Conservation (phyloP, 2,113 vertebrate genomes). For the Eublepharis macularius region DNA sequence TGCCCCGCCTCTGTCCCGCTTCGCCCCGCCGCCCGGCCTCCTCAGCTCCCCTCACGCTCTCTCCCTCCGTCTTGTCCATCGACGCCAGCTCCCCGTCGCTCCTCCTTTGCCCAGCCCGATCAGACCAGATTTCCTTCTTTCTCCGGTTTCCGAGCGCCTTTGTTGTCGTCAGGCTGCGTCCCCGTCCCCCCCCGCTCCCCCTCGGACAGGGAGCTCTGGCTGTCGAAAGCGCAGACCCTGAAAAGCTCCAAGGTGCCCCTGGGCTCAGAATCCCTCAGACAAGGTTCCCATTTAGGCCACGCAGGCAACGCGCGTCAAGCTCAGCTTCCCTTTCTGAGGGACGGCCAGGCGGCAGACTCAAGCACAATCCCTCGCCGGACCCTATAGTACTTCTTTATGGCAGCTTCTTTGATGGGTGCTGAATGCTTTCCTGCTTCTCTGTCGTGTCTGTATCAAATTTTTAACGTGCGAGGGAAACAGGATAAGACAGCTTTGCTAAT, state of each 20-base stretch:
- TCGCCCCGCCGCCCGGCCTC: neutral
- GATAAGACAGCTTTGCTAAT: neutral
- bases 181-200: neutral
- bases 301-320: neutral
- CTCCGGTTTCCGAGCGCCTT: neutral
- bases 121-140: conserved; percentile 3
- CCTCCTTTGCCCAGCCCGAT: fast-evolving
- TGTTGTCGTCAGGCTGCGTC: neutral
- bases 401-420: no score
- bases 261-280: no score
- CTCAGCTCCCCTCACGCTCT: neutral
- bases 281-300: neutral
- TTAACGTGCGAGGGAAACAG: neutral
- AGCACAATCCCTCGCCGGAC: fast-evolving
- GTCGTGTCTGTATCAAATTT: no score
- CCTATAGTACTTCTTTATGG: no score
- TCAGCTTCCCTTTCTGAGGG: neutral
- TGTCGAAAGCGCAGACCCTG: no score
- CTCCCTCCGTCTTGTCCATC: neutral
- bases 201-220: no score
- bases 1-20: fast-evolving
- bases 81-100: fast-evolving
- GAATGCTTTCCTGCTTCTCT: no score
- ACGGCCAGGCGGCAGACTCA: no score
- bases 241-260: no score